Evolutionary conservation across 2,888 invertebrate genomes (phyloP), one percentile per base, ranked within the genome.

Genomic region (Scaptomyza parva): DNA sequence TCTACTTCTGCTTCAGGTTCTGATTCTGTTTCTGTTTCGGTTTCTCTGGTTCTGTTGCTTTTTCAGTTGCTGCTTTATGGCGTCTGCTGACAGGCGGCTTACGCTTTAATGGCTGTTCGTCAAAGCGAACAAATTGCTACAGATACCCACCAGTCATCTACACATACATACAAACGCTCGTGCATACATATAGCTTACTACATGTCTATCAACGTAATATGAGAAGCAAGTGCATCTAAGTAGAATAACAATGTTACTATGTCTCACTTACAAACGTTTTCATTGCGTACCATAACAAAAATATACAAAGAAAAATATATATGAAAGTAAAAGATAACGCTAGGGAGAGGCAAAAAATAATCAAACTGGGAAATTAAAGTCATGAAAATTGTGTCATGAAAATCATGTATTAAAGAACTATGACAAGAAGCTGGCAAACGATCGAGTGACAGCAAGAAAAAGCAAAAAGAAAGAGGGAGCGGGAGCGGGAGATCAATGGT

Each of bases 21-120:
- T 37, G 17, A 0, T 24, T 30, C 28, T 28, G 48, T 11, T 7
- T 30, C 14, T 33, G 14, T 1, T 28, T 30, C 40, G 18, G 52
- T 12, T 35, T 35, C 14, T 28, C 3, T 9, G 8, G 26, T 26
- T 9, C 12, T 30, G 28, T 30, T 6, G 22, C 12, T 30, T 28
- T 41, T 35, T 3, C 51, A 35, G 40, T 30, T 22, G 22, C 22
- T 47, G 37, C 26, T 18, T 22, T 12, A 33, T n/a, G 5, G 44
- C 61, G 59, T 60, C 70, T 68, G 35, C 48, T 48, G 48, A 35
- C 48, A 48, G 48, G 7, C 69, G 61, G 62, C 73, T 76, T 64
- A 64, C 52, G 77, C 86, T 70, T 76, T 86, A 76, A 81, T 67
- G 64, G 63, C 67, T 68, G 52, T 60, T 74, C 59, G 51, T 76